Evolutionary conservation across 2,113 vertebrate genomes (phyloP), one percentile per base, ranked within the genome.

Genomic region (Phasianus colchicus): DNA sequence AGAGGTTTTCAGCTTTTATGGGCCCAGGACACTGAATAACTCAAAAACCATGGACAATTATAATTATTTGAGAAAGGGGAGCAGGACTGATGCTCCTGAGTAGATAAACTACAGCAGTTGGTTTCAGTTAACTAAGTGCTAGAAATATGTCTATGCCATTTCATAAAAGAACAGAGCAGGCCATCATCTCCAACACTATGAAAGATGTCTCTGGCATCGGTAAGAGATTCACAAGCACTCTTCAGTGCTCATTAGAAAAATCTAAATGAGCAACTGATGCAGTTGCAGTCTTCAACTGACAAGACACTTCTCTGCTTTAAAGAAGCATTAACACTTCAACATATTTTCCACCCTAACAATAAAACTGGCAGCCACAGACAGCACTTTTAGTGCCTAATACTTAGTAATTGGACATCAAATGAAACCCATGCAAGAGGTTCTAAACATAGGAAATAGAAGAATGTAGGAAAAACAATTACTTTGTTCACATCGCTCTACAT

Each of bases 161-260:
- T 86, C 52, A 40, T 21, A 72, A 55, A 4, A 57, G 57, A 72
- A 77, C 29, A 86, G 66, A 81, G 11, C 52, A 69, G 32, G 32
- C 11, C 43, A 11, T 83, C 45, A 70, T n/a, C 47, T 91, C 76
- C 55, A 74, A 77, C 64, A 29, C 82, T 86, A 78, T 87, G 32
- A 91, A 83, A 89, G 87, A 80, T 40, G 29, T 52, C 43, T 90
- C 76, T 47, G 80, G 43, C 22, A 76, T 60, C 88, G 91, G 88
- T 83, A 93, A 85, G 83, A 94, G 72, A 77, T 29, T 86, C 25
- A 36, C 34, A 81, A 90, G 55, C 57, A 86, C 52, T 88, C 69
- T 65, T 50, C 86, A 57, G 57, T 47, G 50, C 86, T 96, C 73
- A 90, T 83, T 94, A 96, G 61, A 60, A 88, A 88, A 94, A 94